phyloP scores from a whole-genome alignment of 1,140 invertebrate species.

The Watersipora subatra region DNA sequence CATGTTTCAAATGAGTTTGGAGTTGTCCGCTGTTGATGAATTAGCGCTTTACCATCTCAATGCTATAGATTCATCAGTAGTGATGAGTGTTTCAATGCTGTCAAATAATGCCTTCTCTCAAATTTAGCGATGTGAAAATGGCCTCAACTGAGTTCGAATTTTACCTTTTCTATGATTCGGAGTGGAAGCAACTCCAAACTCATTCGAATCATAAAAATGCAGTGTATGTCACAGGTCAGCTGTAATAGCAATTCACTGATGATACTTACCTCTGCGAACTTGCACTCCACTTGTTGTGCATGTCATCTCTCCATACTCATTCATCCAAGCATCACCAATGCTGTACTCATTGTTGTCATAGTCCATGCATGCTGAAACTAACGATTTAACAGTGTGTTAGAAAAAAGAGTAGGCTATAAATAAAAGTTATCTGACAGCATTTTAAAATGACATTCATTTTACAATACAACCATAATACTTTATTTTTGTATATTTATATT shows the following conservation, averaged over 20 bases:
- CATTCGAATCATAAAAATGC: background rate
- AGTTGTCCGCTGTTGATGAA: no score
- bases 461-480: background rate
- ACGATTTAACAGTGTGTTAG: background rate
- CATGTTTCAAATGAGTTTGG: no score
- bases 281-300: background rate
- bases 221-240: background rate
- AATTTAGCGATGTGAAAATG: no score
- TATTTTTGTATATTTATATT: background rate
- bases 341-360: background rate
- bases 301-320: background rate
- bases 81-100: no score
- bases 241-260: background rate
- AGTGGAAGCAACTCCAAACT: no score
- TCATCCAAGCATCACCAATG: background rate
- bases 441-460: no score
- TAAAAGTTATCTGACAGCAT: no score
- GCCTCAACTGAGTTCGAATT: no score
- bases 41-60: no score
- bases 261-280: background rate
- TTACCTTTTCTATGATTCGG: no score
- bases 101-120: no score
- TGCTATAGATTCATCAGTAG: no score
- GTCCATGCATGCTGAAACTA: background rate
- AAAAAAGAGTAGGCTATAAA: background rate